These are phyloP conservation scores for Sweltsa coloradensis DNA, from an alignment of 1,140 invertebrate species.

Conservation along the genomic window DNA sequence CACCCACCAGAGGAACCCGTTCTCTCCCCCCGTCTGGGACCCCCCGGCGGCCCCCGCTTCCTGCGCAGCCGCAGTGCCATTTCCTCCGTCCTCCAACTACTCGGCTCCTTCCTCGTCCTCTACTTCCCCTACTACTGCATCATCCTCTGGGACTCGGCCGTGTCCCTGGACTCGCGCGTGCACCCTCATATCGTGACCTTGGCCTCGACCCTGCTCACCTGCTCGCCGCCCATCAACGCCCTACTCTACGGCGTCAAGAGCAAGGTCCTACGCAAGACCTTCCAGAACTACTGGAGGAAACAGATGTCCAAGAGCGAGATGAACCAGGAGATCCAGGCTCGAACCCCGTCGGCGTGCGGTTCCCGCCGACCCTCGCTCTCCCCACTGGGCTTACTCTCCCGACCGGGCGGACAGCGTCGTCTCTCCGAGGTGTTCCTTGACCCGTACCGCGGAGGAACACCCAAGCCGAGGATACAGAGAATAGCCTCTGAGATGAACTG, in stretches of 20 bases:
- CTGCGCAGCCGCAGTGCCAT: constrained; percentile 50
- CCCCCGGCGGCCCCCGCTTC: constrained; percentile 25
- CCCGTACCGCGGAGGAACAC: too few relatives aligned
- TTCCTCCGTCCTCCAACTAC: constrained; percentile 53
- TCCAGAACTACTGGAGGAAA: constrained; percentile 68
- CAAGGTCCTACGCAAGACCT: constrained; percentile 49
- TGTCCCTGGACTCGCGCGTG: constrained; percentile 17
- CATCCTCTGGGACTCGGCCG: constrained; percentile 49
- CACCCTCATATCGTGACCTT: constrained; percentile 41
- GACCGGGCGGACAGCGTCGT: constrained; percentile 31
- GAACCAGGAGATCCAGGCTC: constrained; percentile 45
- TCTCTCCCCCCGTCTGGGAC: constrained; percentile 27
- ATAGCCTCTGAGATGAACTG: constrained; percentile 32
- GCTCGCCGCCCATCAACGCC: constrained; percentile 56
- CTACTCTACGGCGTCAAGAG: constrained; percentile 67
- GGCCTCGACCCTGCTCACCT: constrained; percentile 44
- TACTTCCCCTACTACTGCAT: constrained; percentile 61
- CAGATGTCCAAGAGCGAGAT: constrained; percentile 65
- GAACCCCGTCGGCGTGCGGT: constrained; percentile 60
- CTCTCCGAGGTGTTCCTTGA: constrained; percentile 51
- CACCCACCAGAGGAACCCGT: constrained; percentile 65
- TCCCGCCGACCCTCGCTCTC: constrained; percentile 57
- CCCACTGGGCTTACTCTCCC: constrained; percentile 34
- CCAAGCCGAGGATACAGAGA: constrained; percentile 28
- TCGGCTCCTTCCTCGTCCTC: constrained; percentile 55